Conservation (phyloP, 1,140 invertebrate genomes). For the Ceratosolen solmsi region DNA sequence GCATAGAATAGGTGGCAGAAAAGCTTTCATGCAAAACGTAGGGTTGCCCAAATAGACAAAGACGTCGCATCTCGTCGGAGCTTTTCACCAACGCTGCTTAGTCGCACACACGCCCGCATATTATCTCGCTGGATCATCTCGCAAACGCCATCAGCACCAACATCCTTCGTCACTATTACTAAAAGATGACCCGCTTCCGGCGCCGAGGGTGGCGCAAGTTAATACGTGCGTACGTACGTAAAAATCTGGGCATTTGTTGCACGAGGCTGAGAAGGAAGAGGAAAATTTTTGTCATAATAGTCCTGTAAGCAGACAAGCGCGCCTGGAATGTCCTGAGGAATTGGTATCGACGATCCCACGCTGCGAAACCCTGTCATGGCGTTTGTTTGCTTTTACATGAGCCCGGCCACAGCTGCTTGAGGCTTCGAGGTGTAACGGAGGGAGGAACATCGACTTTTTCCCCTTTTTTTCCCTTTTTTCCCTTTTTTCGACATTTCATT, state of each 20-base stretch:
- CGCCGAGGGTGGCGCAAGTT: background rate
- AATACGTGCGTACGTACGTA: background rate
- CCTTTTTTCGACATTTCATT: background rate
- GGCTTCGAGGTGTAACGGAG: background rate
- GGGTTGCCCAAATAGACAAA: too few relatives aligned
- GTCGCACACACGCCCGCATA: too few relatives aligned
- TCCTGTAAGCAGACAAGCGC: background rate
- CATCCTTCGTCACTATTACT: background rate
- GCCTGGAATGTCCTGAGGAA: slow-evolving; percentile 1
- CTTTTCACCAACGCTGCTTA: background rate
- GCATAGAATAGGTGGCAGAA: too few relatives aligned
- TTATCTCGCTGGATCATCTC: background rate
- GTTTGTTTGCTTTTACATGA: slow-evolving; percentile 3
- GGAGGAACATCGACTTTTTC: background rate
- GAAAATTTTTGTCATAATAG: slow-evolving; percentile 10
- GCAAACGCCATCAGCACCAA: background rate
- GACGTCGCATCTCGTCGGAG: too few relatives aligned
- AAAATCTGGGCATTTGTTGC: too few relatives aligned
- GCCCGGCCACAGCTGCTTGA: background rate
- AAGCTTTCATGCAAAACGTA: too few relatives aligned
- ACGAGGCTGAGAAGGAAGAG: background rate
- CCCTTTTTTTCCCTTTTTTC: background rate
- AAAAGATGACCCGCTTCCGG: background rate
- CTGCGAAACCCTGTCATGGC: background rate
- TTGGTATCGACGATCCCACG: background rate